phyloP scores from a whole-genome alignment of 2,888 invertebrate species.

The Aphodius granarius region DNA sequence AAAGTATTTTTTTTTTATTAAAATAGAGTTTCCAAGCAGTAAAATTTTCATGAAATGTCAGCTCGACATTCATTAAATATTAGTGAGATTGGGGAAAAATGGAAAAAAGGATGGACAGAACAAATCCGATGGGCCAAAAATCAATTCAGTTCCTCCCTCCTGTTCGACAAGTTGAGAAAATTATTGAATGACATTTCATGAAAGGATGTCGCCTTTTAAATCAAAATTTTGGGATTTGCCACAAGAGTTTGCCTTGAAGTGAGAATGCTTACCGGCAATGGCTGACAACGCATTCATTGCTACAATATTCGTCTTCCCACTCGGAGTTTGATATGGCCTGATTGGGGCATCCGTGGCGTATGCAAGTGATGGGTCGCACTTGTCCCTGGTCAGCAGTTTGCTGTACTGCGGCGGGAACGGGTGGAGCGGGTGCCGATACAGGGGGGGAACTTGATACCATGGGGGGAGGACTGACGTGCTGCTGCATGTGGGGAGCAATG shows the following conservation, averaged over 20 bases:
- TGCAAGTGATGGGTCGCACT: conserved; percentile 63
- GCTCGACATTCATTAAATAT: no score
- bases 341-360: conserved; percentile 89
- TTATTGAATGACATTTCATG: no score
- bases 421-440: conserved; percentile 55
- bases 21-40: no score
- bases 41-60: no score
- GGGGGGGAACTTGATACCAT: conserved; percentile 61
- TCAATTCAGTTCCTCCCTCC: no score
- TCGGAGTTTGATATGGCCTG: conserved; percentile 88
- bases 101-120: no score
- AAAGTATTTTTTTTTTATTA: no score
- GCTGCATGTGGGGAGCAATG: conserved; percentile 50
- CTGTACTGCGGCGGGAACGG: conserved; percentile 56
- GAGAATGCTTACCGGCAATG: conserved; percentile 77
- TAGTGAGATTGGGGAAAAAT: no score
- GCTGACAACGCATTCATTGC: conserved; percentile 94
- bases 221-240: neutral
- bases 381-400: conserved; percentile 49
- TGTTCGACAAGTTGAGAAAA: no score
- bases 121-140: no score
- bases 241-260: neutral
- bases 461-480: conserved; percentile 54
- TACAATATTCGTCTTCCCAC: conserved; percentile 97
- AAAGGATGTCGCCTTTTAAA: no score